Evolutionary conservation across 2,113 vertebrate species (phyloP), one percentile per base, ranked within the genome.

Genomic region (Carassius gibelio): DNA sequence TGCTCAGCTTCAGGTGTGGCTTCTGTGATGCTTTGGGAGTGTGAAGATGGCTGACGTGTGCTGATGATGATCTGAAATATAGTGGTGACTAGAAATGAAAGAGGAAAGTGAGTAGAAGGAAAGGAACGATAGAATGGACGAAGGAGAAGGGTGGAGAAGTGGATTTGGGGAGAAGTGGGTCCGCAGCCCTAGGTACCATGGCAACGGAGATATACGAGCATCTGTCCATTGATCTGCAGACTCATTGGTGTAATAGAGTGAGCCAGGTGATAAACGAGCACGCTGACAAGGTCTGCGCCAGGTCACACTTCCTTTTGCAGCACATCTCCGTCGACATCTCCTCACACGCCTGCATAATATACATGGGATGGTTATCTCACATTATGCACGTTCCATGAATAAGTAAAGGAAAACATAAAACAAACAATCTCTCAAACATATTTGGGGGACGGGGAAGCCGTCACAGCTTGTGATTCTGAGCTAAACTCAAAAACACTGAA

Each of bases 241-340:
- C 87, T 88, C 75, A 76, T 75, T 82, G 72, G 62, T 88, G 84
- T 88, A 85, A 83, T 68, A 83, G 74, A 85, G 75, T 55, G 79
- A 86, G 71, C 42, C 57, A 36, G 72, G 69, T 83, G 81, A 85
- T 85, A 82, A 81, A 88, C 57, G 64, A 71, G 34, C n/a, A 3
- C 62, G 64, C 66, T 80, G 87, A 88, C 87, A 85, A 72, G 71
- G 72, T 30, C 75, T 48, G 30, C 42, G 11, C 66, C 50, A 13
- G 84, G 76, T 81, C 77, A 81, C 66, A 11, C 59, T 69, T 42
- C 57, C 13, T 74, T 23, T 61, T 68, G 8, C 59, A 48, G 38
- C 61, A 7, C 36, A 81, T 81, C 42, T 50, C 15, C 4, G 21
- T n/a, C 21, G 0, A 30, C 36, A 23, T 79, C 83, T 77, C 38